Evolutionary conservation across 2,797 vertebrate species (phyloP), one percentile per base, ranked within the genome.

Genomic region (Spheniscus humboldti): DNA sequence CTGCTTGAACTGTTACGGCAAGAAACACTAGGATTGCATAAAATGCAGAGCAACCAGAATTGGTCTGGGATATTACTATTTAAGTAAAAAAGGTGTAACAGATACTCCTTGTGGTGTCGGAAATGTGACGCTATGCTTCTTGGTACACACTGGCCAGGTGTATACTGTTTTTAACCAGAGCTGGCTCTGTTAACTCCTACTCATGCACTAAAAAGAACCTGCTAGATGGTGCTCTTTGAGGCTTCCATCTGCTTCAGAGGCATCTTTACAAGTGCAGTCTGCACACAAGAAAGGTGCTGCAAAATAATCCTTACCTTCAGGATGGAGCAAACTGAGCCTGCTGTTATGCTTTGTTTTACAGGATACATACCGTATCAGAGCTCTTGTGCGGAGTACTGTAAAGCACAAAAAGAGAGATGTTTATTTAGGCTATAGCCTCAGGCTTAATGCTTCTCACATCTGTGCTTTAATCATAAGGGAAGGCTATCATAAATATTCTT

Each of bases 391-490:
- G 90, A 91, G 94, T 81, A 79, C 90, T 57, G 67, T 83, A 57
- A 91, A 96, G 71, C 81, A 92, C 75, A 95, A 76, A 66, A 68
- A 92, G 41, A 94, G 77, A 96, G 55, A 45, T 39, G 39, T 45
- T 85, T 92, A 96, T 90, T 90, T 97, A 83, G 95, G 68, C 76
- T n/a, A 30, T 47, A 86, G 83, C 43, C 84, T 92, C 60, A 92
- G 62, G 68, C 53, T 97, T 62, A 94, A 77, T 88, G 30, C 77
- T 85, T 94, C 68, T 81, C 57, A 79, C 74, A 28, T 71, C 85
- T 94, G 85, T 83, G 88, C 64, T 78, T 86, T 96, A 72, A 89
- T 96, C 39, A 23, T 92, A 90, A 96, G 64, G 86, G 74, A 41
- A 41, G 14, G 48, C 69, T 52, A 90, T 94, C 52, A 68, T 52